These are phyloP conservation scores for Macroglossus sobrinus DNA, from an alignment of 2,113 vertebrate genomes.

Conservation along the genomic window DNA sequence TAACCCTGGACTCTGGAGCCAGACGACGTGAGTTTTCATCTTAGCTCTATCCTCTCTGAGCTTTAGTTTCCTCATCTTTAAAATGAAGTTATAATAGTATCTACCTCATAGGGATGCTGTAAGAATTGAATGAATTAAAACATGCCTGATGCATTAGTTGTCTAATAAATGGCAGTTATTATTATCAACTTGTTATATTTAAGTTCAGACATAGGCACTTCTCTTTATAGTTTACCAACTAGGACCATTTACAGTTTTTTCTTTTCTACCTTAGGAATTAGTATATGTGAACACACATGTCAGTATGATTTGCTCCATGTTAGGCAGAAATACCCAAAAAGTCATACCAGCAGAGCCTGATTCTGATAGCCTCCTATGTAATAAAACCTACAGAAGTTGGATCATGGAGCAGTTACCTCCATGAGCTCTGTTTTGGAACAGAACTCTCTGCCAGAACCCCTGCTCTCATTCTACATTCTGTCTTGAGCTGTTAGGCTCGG, in stretches of 20 bases:
- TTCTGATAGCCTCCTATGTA: not conserved
- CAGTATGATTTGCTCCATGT: not conserved
- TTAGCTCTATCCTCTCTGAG: not conserved
- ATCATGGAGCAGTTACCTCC: slow-evolving; percentile 4
- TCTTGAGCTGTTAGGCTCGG: not conserved
- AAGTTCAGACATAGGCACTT: not conserved
- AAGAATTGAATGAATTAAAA: not conserved
- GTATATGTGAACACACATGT: not conserved
- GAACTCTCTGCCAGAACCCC: not conserved
- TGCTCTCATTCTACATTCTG: not conserved
- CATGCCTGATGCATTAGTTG: not conserved
- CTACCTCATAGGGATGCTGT: not conserved
- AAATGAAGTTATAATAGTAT: not conserved
- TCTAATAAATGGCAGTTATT: not conserved
- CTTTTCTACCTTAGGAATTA: not conserved
- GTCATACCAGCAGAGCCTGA: slow-evolving; percentile 1
- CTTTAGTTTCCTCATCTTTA: slow-evolving; percentile 14
- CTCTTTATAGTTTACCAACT: not conserved
- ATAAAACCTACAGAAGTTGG: slow-evolving; percentile 31
- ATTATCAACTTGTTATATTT: not conserved
- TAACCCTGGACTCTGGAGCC: not conserved
- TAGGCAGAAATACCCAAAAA: not conserved
- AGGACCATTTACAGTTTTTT: slow-evolving; percentile 7
- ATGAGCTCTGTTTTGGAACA: not conserved
- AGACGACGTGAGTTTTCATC: not conserved